phyloP scores from a whole-genome alignment of 2,113 vertebrate genomes.

The Saiga tatarica region DNA sequence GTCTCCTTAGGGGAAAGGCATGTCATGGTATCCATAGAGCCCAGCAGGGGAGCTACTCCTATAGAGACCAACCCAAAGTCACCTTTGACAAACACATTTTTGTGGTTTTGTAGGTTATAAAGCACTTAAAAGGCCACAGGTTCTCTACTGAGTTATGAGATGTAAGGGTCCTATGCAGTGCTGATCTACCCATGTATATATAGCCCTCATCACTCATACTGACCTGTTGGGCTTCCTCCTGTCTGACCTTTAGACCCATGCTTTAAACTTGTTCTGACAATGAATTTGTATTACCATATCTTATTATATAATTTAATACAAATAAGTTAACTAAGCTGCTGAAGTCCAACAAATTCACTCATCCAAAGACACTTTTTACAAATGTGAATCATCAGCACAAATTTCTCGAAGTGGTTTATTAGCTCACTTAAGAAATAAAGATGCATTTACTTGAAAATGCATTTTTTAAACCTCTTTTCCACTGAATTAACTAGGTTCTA shows the following conservation, averaged over 20 bases:
- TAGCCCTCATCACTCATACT: neutral
- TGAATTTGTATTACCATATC: neutral
- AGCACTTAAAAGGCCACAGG: neutral
- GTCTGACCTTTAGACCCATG: neutral
- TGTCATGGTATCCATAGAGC: neutral
- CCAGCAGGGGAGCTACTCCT: neutral
- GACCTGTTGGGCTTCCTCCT: neutral
- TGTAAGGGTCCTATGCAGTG: neutral
- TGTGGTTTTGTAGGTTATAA: neutral
- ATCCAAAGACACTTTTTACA: neutral
- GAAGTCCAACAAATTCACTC: neutral
- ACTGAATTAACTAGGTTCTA: neutral
- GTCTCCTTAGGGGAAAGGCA: neutral
- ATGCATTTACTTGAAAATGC: neutral
- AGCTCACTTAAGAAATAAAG: neutral
- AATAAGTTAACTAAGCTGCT: neutral
- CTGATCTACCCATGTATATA: neutral
- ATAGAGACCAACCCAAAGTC: neutral
- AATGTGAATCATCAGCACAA: neutral
- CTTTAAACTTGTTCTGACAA: neutral
- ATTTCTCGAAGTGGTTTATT: neutral
- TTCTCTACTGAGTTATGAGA: neutral
- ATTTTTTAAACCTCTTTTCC: neutral
- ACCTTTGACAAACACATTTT: neutral
- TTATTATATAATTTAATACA: slow-evolving; percentile 6